These are phyloP conservation scores for Drosophila sechellia DNA, from an alignment of 1,140 invertebrate species.

Conservation along the genomic window DNA sequence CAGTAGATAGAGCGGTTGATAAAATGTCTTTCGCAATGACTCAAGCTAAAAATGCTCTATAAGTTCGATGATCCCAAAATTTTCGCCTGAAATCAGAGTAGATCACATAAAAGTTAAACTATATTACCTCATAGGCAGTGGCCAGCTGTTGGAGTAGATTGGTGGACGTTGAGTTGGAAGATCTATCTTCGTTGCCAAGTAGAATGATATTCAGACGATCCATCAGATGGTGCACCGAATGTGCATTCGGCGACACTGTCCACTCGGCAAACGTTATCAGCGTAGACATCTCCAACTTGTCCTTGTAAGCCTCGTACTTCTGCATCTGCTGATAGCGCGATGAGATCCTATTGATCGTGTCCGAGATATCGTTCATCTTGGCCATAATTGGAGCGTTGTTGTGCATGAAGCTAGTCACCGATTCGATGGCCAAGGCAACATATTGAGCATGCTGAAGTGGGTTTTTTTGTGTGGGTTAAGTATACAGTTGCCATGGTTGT, in stretches of 20 bases:
- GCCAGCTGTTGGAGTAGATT: slow-evolving; percentile 68
- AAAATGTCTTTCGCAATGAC: too few relatives aligned
- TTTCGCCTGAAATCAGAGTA: not conserved
- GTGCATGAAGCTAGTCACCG: slow-evolving; percentile 64
- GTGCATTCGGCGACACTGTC: slow-evolving; percentile 87
- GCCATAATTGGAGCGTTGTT: slow-evolving; percentile 85
- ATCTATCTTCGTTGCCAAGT: slow-evolving; percentile 62
- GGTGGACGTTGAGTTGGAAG: slow-evolving; percentile 46
- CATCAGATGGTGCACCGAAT: slow-evolving; percentile 88
- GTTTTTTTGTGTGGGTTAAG: slow-evolving; percentile 10
- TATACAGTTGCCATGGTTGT: not conserved
- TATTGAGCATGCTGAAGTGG: slow-evolving; percentile 67
- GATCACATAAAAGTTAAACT: not conserved
- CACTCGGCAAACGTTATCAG: slow-evolving; percentile 88
- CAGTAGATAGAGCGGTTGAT: too few relatives aligned
- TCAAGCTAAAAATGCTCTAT: too few relatives aligned
- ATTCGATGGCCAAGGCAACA: slow-evolving; percentile 76
- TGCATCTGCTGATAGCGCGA: slow-evolving; percentile 86
- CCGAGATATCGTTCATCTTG: slow-evolving; percentile 86
- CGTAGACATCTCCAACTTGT: slow-evolving; percentile 87
- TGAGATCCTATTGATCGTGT: slow-evolving; percentile 87
- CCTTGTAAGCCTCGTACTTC: slow-evolving; percentile 85
- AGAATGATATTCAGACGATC: slow-evolving; percentile 87
- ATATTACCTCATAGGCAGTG: slow-evolving; percentile 72
- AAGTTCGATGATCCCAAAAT: too few relatives aligned